Base-by-base conservation (phyloP, 2,113 vertebrate species). In the Catharus fuscescens region DNA sequence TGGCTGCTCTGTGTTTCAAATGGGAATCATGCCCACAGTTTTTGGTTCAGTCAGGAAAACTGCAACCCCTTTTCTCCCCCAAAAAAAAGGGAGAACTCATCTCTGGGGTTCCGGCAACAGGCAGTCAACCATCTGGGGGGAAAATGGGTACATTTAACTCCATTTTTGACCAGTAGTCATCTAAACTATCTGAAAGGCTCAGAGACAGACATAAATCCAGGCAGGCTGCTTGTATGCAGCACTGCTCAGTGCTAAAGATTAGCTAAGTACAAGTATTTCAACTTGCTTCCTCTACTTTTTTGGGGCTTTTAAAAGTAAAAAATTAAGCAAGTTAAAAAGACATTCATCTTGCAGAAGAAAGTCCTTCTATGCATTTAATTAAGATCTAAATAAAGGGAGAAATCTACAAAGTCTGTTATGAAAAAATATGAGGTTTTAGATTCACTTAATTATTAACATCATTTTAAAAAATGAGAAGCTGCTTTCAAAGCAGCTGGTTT, bases 401-500 rank as follows among this genome's bases (percentile, higher is more conserved):
- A 80, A 85, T 19, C 69, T 73, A 76, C 26, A 73, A 83, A 80
- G 31, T 66, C 59, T 73, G 26, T 65, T 90, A 31, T 32, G 12
- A 71, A 47, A 72, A 93, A 78, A 74, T 31, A 70, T 2, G 25
- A 56, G 15, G 20, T 2, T 84, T 92, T 86, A 89, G 44, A 77
- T 42, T 67, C 4, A 7, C 50, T 77, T 87, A 72, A 69, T 83
- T 78, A 80, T 48, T 76, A 86, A 70, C 14, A 78, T 3, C 6
- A 1, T 79, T 44, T 4, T 1, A 29, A 91, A 60, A 88, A 72
- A 48, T 6, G 1, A 92, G 86, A 94, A 84, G 28, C 29, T 71
- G 25, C 12, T 93, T 93, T 86, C 80, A 80, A 85, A 95, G 57
- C 26, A 82, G 50, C 26, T 14, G 8, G 25, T 70, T 97, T 95